Conservation (phyloP, 2,888 invertebrate genomes). For the Mechanitis mazaeus region DNA sequence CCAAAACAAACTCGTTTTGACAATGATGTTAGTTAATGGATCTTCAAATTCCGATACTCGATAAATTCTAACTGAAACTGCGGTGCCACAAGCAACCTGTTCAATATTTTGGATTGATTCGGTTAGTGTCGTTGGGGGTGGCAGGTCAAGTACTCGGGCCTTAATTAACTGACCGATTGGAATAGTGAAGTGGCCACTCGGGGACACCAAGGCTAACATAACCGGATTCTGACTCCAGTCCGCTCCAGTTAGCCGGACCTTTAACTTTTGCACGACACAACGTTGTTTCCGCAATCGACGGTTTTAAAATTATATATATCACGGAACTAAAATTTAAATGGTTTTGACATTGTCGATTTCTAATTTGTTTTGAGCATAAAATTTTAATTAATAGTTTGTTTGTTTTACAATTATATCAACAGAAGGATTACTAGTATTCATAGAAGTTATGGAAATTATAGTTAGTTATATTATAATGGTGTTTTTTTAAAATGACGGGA, state of each 20-base stretch:
- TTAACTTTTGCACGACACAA: constrained; percentile 44
- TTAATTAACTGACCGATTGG: constrained; percentile 70
- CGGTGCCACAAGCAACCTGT: neutral
- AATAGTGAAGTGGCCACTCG: constrained; percentile 72
- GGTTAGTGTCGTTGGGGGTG: constrained; percentile 39
- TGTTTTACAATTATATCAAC: no score
- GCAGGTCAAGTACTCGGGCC: constrained; percentile 46
- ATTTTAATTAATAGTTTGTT: no score
- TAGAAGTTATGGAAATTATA: no score
- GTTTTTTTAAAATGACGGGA: no score
- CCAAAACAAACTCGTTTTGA: no score
- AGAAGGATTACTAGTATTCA: no score
- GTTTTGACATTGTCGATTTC: no score
- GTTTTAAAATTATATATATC: constrained; percentile 30
- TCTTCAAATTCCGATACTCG: no score
- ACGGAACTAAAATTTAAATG: constrained; percentile 17
- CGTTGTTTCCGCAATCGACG: constrained; percentile 58
- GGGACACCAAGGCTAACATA: constrained; percentile 65
- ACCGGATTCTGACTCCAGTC: constrained; percentile 71
- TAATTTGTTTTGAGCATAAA: no score
- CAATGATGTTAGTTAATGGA: no score
- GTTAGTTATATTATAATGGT: constrained; percentile 11
- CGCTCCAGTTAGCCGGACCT: constrained; percentile 72
- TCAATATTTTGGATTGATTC: constrained; percentile 18
- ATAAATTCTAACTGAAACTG: neutral